Base-by-base conservation (phyloP, 2,888 invertebrate species). In the Lithophane semibrunnea region DNA sequence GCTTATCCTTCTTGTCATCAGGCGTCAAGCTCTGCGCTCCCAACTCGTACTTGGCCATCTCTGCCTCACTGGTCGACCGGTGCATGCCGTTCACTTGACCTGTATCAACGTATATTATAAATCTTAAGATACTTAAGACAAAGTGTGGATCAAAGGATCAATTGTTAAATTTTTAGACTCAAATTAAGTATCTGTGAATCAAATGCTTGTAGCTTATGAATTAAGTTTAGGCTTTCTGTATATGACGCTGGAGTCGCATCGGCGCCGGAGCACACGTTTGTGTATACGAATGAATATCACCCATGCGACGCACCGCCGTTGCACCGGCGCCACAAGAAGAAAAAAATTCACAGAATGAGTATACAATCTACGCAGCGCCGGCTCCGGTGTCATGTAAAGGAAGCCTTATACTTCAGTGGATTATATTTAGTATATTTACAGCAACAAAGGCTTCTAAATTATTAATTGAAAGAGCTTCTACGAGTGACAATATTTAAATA, bases 61-160 rank as follows among this genome's bases (percentile, higher is more conserved):
- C 98, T 2, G 98, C 96, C 84, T 98, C 98, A 86, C 98, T 98
- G 0, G 98, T 97, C 0, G 98, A 98, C 10, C 98, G 97, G 73
- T 98, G 97, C 95, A 98, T 97, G 75, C 96, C 96, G 75, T 97
- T 97, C 0, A 92, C 92, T 92, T 95, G 95, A 82, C 96, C 95
- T 94, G 86, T 42, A 44, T 67, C 10, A 37, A 29, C 29, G 60
- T 18, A 29, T 18, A 29, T 29, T 18, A 29, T 29, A 29, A 18
- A 29, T 18, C 18, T 60, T 18, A 18, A 60, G 16, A 60, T 9
- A 29, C 60, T 60, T 18, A 18, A 18, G 9, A 60, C 3, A 29
- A 58, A 58, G 60, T 29, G 29, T 8, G 29, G 29, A 16, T 2
- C 24, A 24, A 80, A 84, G 64, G 77, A 80, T 83, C 73, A 72